Evolutionary conservation across 37 sponge, comb jelly and placozoan genomes (phyloP), one percentile per base, ranked within the genome.

Genomic region (Diacarnus erythraeanus): DNA sequence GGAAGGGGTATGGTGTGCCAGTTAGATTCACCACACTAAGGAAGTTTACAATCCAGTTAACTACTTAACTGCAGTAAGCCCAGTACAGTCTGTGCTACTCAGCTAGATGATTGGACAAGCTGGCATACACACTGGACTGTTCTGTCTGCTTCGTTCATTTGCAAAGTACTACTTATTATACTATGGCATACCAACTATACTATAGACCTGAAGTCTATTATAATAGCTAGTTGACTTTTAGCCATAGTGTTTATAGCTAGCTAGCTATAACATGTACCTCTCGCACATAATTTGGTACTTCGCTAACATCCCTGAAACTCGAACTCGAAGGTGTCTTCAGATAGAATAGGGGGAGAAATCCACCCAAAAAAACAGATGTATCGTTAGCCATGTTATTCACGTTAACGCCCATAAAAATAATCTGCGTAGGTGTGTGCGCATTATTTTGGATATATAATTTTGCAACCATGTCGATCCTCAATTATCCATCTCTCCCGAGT

Each of bases 261-360:
- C 4, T 59, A 59, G 31, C 61, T 8, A 20, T 31, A 30, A 25
- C 2, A 31, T 31, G 31, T 65, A 92, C 96, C 81, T 88, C 20
- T 31, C 59, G 42, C 0, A 94, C 65, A 56, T 97, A 97, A 33
- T 97, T 71, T 15, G 97, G 97, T 0, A 92, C 96, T 27, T 94
- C 93, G 3, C 71, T 30, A 33, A 77, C 23, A 17, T 58, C 56
- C 30, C 78, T 40, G 56, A 87, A 97, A 36, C 81, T 78, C 0
- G 89, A 74, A 36, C 86, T 82, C 31, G 69, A 70, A 23, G 97
- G 97, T 2, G 83, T 70, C 18, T 85, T 85, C 57, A 94, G 59
- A 58, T 97, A 97, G 66, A 97, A 97, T 71, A 97, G 71, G 39
- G 75, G 79, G 22, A 43, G 57, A 20, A 35, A 22, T 23, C 78